Conservation (phyloP, 2,113 vertebrate genomes). For the Oryzias celebensis region DNA sequence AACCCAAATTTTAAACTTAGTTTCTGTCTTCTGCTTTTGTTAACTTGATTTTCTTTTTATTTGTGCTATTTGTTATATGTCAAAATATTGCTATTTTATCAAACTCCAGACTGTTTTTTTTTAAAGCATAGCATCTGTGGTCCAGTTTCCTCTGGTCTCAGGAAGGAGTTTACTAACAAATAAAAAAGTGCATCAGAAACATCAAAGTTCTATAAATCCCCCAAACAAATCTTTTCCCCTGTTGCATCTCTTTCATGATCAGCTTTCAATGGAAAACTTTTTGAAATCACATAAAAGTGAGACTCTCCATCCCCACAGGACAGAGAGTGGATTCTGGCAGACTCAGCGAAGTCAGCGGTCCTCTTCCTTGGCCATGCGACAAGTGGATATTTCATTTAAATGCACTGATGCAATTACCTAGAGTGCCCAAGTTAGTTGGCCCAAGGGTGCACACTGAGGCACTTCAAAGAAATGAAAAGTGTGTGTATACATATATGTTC, state of each 20-base stretch:
- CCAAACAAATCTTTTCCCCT: conserved; percentile 39
- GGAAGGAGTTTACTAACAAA: conserved; percentile 17
- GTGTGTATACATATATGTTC: conserved; percentile 36
- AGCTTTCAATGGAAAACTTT: conserved; percentile 43
- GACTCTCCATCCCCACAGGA: conserved; percentile 16
- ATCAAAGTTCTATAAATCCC: conserved; percentile 18
- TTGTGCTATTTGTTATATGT: background rate
- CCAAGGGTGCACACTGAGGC: conserved; percentile 41
- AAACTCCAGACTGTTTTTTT: conserved; percentile 24
- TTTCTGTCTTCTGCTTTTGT: no score
- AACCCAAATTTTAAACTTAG: no score
- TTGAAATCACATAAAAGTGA: conserved; percentile 51
- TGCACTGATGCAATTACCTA: conserved; percentile 73
- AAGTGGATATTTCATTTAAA: conserved; percentile 79
- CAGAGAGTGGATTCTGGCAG: conserved; percentile 53
- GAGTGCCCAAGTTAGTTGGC: conserved; percentile 65
- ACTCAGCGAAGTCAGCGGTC: conserved; percentile 57
- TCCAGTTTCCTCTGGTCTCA: conserved; percentile 19
- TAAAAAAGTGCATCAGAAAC: conserved; percentile 12
- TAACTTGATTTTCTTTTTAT: background rate
- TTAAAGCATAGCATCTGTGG: conserved; percentile 11
- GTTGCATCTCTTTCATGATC: conserved; percentile 44
- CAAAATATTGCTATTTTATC: conserved; percentile 1
- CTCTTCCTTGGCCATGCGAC: conserved; percentile 66
- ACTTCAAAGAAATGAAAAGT: conserved; percentile 70